Percentiles rank a stretch among this genome's conserved stretches.
phyloP scores from a whole-genome alignment of 2,113 vertebrate species.

The Cryptotis parvus region DNA sequence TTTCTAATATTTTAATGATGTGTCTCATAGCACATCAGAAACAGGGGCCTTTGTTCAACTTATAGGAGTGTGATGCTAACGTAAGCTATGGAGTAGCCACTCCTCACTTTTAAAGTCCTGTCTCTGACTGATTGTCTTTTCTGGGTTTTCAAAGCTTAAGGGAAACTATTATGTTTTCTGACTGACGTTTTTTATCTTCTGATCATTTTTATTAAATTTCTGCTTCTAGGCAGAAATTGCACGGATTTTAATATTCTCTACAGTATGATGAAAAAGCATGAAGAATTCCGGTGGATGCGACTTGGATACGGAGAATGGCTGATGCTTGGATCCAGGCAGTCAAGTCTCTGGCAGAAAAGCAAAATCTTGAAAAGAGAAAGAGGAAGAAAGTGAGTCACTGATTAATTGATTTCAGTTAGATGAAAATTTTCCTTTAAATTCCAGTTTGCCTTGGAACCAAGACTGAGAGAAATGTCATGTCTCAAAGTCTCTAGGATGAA shows the following conservation, averaged over 20 bases:
- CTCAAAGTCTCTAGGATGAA: background rate
- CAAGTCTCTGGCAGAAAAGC: constrained; percentile 94
- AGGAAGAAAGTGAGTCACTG: constrained; percentile 93
- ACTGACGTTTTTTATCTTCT: constrained; percentile 53
- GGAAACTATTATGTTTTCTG: constrained; percentile 49
- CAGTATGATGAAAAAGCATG: constrained; percentile 95
- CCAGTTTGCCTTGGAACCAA: constrained; percentile 55
- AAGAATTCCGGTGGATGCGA: constrained; percentile 99
- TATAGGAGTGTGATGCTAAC: background rate
- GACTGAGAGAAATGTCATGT: constrained; percentile 44
- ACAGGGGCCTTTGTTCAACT: background rate
- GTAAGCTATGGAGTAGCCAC: background rate
- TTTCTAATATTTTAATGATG: constrained; percentile 64
- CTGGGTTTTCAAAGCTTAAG: constrained; percentile 53
- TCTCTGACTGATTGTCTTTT: constrained; percentile 55
- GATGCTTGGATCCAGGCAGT: constrained; percentile 96
- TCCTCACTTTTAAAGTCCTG: constrained; percentile 37
- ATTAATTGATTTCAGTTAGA: constrained; percentile 48
- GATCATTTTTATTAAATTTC: constrained; percentile 71
- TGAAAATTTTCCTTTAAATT: constrained; percentile 59
- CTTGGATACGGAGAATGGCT: constrained; percentile 97
- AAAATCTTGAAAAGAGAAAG: constrained; percentile 93
- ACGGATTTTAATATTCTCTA: constrained; percentile 96
- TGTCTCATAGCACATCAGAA: background rate
- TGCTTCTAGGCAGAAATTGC: constrained; percentile 92